Evolutionary conservation across 1,140 invertebrate genomes (phyloP).

Genomic region (Ladona fulva): DNA sequence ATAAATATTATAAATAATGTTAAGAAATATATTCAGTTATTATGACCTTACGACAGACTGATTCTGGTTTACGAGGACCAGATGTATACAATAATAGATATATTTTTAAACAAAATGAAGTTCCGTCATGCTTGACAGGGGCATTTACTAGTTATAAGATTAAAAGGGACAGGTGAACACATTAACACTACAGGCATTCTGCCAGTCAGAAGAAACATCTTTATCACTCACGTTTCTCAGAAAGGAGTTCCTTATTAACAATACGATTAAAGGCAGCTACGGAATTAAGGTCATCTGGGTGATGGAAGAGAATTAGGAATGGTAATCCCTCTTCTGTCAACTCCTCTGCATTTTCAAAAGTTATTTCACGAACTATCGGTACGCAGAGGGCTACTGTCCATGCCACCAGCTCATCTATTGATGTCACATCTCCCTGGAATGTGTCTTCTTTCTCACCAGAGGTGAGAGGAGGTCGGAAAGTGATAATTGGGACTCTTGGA

Average conservation of each 20-base stretch:
- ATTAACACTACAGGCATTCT: no score
- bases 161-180: no score
- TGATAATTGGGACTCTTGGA: slow-evolving; percentile 64
- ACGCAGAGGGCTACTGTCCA: slow-evolving; percentile 49
- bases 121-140: no score
- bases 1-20: no score
- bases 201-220: no score
- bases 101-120: no score
- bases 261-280: slow-evolving; percentile 80
- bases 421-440: slow-evolving; percentile 56
- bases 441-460: slow-evolving; percentile 76
- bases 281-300: slow-evolving; percentile 74
- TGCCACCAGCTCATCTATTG: slow-evolving; percentile 54
- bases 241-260: slow-evolving; percentile 64
- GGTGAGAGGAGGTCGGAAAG: slow-evolving; percentile 65
- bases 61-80: no score
- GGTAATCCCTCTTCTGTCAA: slow-evolving; percentile 97
- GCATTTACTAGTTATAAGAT: no score
- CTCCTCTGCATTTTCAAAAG: slow-evolving; percentile 99
- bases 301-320: slow-evolving; percentile 96
- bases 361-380: slow-evolving; percentile 83
- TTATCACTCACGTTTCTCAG: slow-evolving; percentile 78
- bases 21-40: no score
- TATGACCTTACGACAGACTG: no score
- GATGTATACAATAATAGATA: no score